A percentile compares a stretch with the other conserved stretches of the same genome.
These are phyloP conservation scores for Catajapyx aquilonaris DNA, from an alignment of 1,140 invertebrate species.

Conservation along the genomic window DNA sequence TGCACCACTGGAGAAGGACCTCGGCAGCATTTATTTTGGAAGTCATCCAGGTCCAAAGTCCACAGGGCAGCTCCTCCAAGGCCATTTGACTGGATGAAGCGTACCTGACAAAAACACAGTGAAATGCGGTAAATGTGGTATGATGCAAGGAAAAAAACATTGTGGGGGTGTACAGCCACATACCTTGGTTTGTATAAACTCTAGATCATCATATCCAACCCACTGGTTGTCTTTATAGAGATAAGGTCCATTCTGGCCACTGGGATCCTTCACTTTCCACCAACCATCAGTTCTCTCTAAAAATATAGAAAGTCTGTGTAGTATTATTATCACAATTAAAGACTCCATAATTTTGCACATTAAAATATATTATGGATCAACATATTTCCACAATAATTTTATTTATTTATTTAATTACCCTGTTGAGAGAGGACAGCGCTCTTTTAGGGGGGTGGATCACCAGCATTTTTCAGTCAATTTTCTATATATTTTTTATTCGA, in stretches of 20 bases:
- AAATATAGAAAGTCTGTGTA: constrained; percentile 3
- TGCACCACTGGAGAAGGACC: constrained; percentile 53
- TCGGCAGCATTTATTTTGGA: constrained; percentile 44
- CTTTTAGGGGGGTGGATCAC: too few relatives aligned
- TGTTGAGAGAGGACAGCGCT: too few relatives aligned
- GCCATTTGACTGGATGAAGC: constrained; percentile 43
- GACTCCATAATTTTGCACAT: too few relatives aligned
- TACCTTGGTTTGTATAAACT: constrained; percentile 52
- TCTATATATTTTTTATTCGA: too few relatives aligned
- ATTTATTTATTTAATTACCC: too few relatives aligned
- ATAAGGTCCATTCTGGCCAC: constrained; percentile 40
- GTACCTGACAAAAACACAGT: constrained; percentile 27
- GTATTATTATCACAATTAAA: too few relatives aligned
- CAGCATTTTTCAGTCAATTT: too few relatives aligned
- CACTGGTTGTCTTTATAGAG: constrained; percentile 60
- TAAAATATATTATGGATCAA: too few relatives aligned
- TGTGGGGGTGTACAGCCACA: constrained; percentile 6
- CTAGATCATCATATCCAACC: constrained; percentile 70
- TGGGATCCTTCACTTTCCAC: constrained; percentile 28
- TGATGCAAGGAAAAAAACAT: too few relatives aligned
- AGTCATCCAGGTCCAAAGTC: constrained; percentile 79
- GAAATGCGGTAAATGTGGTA: too few relatives aligned
- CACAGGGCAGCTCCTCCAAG: constrained; percentile 66
- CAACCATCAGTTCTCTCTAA: constrained; percentile 33
- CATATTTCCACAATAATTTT: too few relatives aligned